These are phyloP conservation scores for Heliconius hewitsoni DNA, from an alignment of 1,140 invertebrate species.

Conservation along the genomic window DNA sequence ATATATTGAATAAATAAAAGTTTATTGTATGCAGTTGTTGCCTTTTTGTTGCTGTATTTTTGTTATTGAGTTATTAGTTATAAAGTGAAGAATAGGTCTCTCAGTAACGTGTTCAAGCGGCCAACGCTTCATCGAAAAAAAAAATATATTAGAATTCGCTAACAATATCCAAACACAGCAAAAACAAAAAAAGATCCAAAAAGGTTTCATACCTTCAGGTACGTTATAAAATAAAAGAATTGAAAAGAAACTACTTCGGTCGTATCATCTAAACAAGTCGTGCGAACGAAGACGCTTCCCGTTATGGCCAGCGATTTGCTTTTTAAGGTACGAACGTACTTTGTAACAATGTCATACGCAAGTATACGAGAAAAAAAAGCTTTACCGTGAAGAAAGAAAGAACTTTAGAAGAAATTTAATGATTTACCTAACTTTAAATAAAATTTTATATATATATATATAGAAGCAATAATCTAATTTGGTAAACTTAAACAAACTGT, in stretches of 20 bases:
- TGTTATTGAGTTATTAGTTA: too few species aligned
- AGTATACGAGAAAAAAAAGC: too few species aligned
- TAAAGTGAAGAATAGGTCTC: too few species aligned
- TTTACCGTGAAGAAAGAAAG: too few species aligned
- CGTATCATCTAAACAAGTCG: slow-evolving; percentile 3
- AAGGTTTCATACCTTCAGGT: not conserved
- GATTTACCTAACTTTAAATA: too few species aligned
- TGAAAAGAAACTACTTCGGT: not conserved
- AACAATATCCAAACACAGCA: not conserved
- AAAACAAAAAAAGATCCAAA: not conserved
- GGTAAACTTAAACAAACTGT: too few species aligned
- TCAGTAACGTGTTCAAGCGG: too few species aligned
- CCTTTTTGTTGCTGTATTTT: too few species aligned
- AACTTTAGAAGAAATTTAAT: not conserved
- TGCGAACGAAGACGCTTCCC: slow-evolving; percentile 7
- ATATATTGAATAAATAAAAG: too few species aligned
- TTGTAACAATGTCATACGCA: not conserved
- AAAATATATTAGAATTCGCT: not conserved
- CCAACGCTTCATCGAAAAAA: not conserved
- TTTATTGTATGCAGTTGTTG: too few species aligned
- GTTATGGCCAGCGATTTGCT: not conserved
- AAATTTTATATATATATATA: too few species aligned
- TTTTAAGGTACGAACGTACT: not conserved
- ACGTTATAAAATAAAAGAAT: not conserved
- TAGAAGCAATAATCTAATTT: too few species aligned